Base-by-base conservation (phyloP, 2,797 vertebrate genomes). In the Austrolebias charrua region DNA sequence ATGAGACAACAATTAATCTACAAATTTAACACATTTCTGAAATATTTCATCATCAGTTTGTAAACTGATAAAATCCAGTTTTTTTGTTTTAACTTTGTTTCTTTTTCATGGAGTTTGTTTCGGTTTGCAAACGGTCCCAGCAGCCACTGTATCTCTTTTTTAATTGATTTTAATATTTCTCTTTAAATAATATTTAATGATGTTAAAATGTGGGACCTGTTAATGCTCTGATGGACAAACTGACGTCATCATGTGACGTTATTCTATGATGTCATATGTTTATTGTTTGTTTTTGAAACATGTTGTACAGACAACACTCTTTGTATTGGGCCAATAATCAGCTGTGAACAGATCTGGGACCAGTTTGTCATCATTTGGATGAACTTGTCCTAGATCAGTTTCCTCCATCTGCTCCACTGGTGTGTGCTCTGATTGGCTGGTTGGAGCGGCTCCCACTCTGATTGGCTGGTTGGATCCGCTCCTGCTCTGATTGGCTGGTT, bases 301-400 rank as follows among this genome's bases (percentile, higher is more conserved):
- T 18, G 48, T 40, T 77, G 66, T 62, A 66, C 40, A 63, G 55
- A 75, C 28, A 52, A 62, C 29, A 55, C 18, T 66, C 51, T 75
- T 54, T 75, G 51, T 71, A 44, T 31, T 62, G 7, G 52, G 44
- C 60, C 46, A 65, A 53, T 58, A 59, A 38, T 24, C 44, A 5
- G 12, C 13, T 67, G 45, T 63, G 20, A 58, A 29, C 53, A 68
- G 57, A 68, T 45, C 46, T 19, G 54, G 57, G 55, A 43, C 75
- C 73, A 65, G 45, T 49, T 61, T 44, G 20, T 38, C 28, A 20
- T 51, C 28, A 40, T 45, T 1, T n/a, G 9, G 12, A 51, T 12
- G 24, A 15, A 15, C 40, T 11, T 58, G 31, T 69, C 64, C 59
- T 18, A 58, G 55, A 50, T 69, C 71, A 42, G 43, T 55, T 54